These are phyloP conservation scores for Drosophila kambysellisi DNA, from an alignment of 2,888 invertebrate species.

Conservation along the genomic window DNA sequence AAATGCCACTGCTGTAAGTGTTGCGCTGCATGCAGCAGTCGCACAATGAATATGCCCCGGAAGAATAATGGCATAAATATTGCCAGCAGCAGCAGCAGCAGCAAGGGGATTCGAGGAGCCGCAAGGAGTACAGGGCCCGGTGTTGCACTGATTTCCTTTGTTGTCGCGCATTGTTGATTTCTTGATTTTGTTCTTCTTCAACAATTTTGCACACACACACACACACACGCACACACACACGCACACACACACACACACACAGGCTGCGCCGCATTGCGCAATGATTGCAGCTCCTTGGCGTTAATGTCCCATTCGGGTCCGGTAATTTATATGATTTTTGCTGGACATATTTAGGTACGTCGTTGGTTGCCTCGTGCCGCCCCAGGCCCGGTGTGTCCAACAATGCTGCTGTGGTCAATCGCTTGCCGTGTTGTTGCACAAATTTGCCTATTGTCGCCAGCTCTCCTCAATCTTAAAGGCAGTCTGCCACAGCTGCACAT, in stretches of 20 bases:
- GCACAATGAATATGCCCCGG: conserved; percentile 70
- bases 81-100: conserved; percentile 25
- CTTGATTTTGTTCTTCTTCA: conserved; percentile 62
- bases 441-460: conserved; percentile 74
- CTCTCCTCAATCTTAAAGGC: conserved; percentile 5
- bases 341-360: conserved; percentile 29
- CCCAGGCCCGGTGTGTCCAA: conserved; percentile 73
- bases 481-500: conserved; percentile 58
- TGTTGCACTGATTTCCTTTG: conserved; percentile 74
- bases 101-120: conserved; percentile 60
- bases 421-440: conserved; percentile 74
- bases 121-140: conserved; percentile 51
- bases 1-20: conserved; percentile 47
- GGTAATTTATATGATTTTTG: conserved; percentile 75
- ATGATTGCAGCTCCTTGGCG: conserved; percentile 62
- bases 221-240: conserved; percentile 58
- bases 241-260: conserved; percentile 54
- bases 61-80: conserved; percentile 78
- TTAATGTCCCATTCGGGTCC: conserved; percentile 55
- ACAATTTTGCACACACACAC: conserved; percentile 61
- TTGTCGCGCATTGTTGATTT: conserved; percentile 72
- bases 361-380: conserved; percentile 65
- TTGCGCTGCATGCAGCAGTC: conserved; percentile 44
- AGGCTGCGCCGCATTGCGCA: conserved; percentile 61
- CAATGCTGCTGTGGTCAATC: conserved; percentile 68